Evolutionary conservation across 1,140 invertebrate species (phyloP).

Genomic region (Drosophila tsacasi): DNA sequence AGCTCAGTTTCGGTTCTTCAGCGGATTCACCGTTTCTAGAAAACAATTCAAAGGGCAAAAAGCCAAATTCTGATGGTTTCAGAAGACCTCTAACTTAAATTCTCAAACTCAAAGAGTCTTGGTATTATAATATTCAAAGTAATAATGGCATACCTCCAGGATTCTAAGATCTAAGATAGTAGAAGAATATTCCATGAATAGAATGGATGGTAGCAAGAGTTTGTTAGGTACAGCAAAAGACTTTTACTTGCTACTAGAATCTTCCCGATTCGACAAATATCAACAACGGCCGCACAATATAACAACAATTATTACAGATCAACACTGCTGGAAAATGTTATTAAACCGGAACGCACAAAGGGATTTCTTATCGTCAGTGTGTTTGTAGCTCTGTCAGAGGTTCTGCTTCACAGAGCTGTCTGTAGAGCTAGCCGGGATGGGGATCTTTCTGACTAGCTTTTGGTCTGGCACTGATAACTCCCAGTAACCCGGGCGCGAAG

Average conservation of each 20-base stretch:
- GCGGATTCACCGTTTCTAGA: neutral
- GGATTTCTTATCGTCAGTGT: slow-evolving; percentile 53
- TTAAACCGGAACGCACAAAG: slow-evolving; percentile 39
- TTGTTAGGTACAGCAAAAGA: neutral
- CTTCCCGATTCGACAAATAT: slow-evolving; percentile 3
- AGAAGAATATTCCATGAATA: neutral
- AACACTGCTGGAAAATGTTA: slow-evolving; percentile 12
- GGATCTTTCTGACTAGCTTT: slow-evolving; percentile 33
- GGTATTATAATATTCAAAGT: neutral
- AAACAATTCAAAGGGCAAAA: neutral
- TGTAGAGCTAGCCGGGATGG: neutral
- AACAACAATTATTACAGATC: slow-evolving; percentile 2
- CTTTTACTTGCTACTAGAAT: slow-evolving; percentile 1
- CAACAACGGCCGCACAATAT: neutral
- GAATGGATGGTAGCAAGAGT: neutral
- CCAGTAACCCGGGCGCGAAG: slow-evolving; percentile 58
- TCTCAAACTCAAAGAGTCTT: neutral
- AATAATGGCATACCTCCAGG: neutral
- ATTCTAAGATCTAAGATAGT: neutral
- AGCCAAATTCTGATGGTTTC: neutral
- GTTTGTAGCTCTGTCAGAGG: neutral
- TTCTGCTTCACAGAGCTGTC: slow-evolving; percentile 7
- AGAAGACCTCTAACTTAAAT: neutral
- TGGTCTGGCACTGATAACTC: slow-evolving; percentile 70
- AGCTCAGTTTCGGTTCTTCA: neutral